A percentile compares a stretch with the other conserved stretches of the same genome.
Evolutionary conservation across 2,888 invertebrate species (phyloP).

Genomic region (Baronia brevicornis): DNA sequence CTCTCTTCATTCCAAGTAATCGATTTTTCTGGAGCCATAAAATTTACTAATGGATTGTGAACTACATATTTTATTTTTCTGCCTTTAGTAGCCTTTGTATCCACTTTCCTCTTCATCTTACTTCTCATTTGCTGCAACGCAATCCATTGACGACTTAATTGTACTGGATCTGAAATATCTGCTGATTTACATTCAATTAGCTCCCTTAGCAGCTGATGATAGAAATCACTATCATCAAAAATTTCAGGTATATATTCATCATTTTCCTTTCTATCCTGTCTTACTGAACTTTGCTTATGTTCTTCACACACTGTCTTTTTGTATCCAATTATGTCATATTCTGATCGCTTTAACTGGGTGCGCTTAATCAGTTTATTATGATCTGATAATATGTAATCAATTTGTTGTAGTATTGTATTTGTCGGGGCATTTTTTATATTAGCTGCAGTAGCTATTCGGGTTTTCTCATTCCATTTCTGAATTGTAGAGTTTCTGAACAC

Average conservation of each 20-base stretch:
- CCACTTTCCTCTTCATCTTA: conserved; percentile 94
- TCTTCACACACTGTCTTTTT: conserved; percentile 37
- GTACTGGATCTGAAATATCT: conserved; percentile 87
- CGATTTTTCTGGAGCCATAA: conserved; percentile 87
- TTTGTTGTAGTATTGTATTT: conserved; percentile 84
- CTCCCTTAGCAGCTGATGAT: conserved; percentile 93
- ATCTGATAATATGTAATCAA: conserved; percentile 89
- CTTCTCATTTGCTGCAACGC: conserved; percentile 93
- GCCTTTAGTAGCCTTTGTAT: conserved; percentile 96
- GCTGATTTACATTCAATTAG: conserved; percentile 93
- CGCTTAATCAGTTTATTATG: conserved; percentile 83
- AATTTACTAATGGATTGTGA: conserved; percentile 90
- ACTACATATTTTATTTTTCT: conserved; percentile 91
- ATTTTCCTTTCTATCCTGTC: conserved; percentile 47
- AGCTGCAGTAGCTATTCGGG: conserved; percentile 81
- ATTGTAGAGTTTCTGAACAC: conserved; percentile 86
- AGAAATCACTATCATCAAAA: conserved; percentile 98
- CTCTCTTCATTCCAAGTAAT: conserved; percentile 85
- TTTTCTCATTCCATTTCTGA: conserved; percentile 97
- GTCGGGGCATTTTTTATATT: conserved; percentile 77
- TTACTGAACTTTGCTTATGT: conserved; percentile 29
- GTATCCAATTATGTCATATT: conserved; percentile 81
- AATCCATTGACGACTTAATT: conserved; percentile 92
- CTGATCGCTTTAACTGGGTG: conserved; percentile 86
- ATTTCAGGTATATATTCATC: conserved; percentile 86